Evolutionary conservation across 2,888 invertebrate species (phyloP), one percentile per base, ranked within the genome.

Genomic region (Megalurothrips usitatus): DNA sequence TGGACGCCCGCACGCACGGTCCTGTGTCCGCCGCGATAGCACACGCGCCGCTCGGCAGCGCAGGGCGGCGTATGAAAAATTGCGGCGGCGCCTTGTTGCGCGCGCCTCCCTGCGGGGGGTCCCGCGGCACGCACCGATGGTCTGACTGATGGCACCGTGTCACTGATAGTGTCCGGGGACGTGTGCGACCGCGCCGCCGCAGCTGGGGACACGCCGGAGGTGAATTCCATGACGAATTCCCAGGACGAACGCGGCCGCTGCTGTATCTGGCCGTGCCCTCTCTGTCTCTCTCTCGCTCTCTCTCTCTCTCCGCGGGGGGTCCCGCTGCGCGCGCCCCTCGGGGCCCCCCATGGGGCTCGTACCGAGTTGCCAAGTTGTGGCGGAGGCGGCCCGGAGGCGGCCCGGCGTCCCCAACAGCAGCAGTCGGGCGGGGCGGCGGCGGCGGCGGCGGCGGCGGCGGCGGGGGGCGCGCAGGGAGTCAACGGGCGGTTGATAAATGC

Each of bases 281-380:
- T 49, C 1, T 52, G 14, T 52, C 52, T 1, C 52, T 52, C 52
- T 52, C 52, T 52, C 52, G 1, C 52, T 8, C 52, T 52, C 52
- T 1, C 52, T 2, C 52, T 52, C 52, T 52, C 52, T 52, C 52
- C 52, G 52, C 52, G n/a, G n/a, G n/a, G n/a, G n/a, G n/a, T n/a
- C 34, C 2, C 34, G 34, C 34, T 6, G 34, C 34, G 34, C 34
- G n/a, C n/a, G n/a, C 34, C 34, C 34, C 34, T 43, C 34, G 19
- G 58, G 23, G 23, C 26, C 68, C 68, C n/a, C 68, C 68, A 2
- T 12, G 68, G 68, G 23, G 26, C 68, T 75, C 68, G 68, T 75
- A 75, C 23, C 68, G 68, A 75, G 68, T 75, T 75, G 68, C 23
- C 68, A 75, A 75, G 68, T 75, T 75, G 26, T n/a, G 23, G n/a